Conservation (phyloP, 2,113 vertebrate species). For the Amphiprion ocellaris region DNA sequence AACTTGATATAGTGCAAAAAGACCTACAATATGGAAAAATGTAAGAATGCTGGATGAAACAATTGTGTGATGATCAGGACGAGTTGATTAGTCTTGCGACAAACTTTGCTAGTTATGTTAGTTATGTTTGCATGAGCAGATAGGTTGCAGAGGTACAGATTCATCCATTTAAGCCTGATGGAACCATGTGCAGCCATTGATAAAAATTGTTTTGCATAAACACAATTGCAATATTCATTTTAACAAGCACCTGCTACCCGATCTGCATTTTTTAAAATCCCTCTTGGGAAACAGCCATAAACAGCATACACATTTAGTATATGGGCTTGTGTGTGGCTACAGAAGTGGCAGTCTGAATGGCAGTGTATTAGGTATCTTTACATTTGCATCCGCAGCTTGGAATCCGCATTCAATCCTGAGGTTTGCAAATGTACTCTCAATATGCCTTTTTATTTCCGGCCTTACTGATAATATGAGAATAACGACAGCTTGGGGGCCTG, state of each 20-base stretch:
- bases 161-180: conserved; percentile 30
- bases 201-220: conserved; percentile 66
- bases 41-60: neutral
- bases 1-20: neutral
- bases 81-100: neutral
- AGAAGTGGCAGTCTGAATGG: neutral
- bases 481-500: conserved; percentile 76
- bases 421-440: conserved; percentile 45
- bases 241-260: conserved; percentile 65
- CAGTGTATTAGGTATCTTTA: conserved; percentile 14
- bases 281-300: conserved; percentile 41
- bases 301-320: conserved; percentile 4
- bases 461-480: conserved; percentile 69
- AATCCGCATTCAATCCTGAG: conserved; percentile 25
- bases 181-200: conserved; percentile 57
- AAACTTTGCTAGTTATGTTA: neutral
- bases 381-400: conserved; percentile 34
- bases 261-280: conserved; percentile 46
- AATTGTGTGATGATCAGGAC: neutral
- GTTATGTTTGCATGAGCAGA: conserved; percentile 15
- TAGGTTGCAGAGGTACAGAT: conserved; percentile 6
- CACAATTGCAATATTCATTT: conserved; percentile 65
- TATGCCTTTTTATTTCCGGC: conserved; percentile 53
- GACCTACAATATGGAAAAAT: neutral
- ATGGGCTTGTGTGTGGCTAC: conserved; percentile 13